Evolutionary conservation across 2,797 vertebrate species (phyloP).

Genomic region (Apodemus agrarius): DNA sequence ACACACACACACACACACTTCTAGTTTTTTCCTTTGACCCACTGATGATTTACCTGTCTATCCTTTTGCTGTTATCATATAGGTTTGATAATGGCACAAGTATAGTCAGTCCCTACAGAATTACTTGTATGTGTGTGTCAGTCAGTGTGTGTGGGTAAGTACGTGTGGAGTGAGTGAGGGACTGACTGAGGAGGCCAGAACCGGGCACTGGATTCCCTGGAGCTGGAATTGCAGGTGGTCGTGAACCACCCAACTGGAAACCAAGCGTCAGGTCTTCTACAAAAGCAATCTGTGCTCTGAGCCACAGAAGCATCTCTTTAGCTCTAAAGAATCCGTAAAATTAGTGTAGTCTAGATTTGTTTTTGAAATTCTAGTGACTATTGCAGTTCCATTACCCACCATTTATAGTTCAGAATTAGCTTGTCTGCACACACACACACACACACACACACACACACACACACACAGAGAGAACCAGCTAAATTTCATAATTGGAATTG

Average conservation of each 20-base stretch:
- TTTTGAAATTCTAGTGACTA: not conserved
- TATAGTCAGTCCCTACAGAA: not conserved
- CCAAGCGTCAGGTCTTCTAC: not conserved
- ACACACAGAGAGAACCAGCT: not conserved
- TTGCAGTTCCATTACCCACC: not conserved
- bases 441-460: not conserved
- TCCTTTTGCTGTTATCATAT: not conserved
- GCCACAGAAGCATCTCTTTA: not conserved
- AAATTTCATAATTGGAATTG: conserved; percentile 8
- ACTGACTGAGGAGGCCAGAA: not conserved
- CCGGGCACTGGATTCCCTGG: not conserved
- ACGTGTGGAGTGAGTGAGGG: not conserved
- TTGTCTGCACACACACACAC: not conserved
- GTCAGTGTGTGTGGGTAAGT: not conserved
- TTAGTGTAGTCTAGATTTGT: not conserved
- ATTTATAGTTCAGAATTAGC: conserved; percentile 31
- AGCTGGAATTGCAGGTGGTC: not conserved
- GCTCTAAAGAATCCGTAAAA: not conserved
- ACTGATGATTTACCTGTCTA: not conserved
- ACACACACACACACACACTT: not conserved
- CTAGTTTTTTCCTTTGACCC: not conserved
- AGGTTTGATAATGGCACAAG: not conserved
- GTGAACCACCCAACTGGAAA: not conserved
- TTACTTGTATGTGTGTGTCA: not conserved
- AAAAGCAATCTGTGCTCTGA: not conserved